Conservation (phyloP, 2,797 vertebrate genomes). For the Sphaeramia orbicularis region DNA sequence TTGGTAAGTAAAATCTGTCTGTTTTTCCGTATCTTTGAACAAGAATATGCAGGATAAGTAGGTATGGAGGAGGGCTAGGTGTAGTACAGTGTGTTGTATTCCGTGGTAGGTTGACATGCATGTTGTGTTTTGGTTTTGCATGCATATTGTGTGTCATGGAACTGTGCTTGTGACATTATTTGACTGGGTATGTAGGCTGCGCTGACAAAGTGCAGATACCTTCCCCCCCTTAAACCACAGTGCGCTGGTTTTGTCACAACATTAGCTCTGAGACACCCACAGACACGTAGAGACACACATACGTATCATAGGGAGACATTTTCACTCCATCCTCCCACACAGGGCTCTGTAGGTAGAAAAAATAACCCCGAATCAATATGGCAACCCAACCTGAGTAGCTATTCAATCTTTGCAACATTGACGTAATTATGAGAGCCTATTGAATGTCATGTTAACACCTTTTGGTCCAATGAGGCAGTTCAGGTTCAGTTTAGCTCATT, state of each 20-base stretch:
- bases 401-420: constrained; percentile 48
- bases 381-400: constrained; percentile 32
- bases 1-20: background rate
- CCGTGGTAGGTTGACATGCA: background rate
- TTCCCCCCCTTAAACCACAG: constrained; percentile 61
- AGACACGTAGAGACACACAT: constrained; percentile 21
- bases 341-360: constrained; percentile 24
- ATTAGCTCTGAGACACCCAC: constrained; percentile 53
- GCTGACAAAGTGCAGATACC: constrained; percentile 50
- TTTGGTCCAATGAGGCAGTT: background rate
- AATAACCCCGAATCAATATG: constrained; percentile 36
- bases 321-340: constrained; percentile 49
- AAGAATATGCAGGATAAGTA: background rate
- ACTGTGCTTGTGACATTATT: constrained; percentile 4
- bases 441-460: constrained; percentile 52
- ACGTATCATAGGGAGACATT: constrained; percentile 19
- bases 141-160: constrained; percentile 20
- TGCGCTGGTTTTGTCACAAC: constrained; percentile 62
- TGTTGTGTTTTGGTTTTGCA: constrained; percentile 19
- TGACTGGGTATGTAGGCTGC: constrained; percentile 3
- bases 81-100: background rate
- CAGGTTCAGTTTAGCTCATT: background rate
- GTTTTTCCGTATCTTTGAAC: background rate
- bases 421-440: constrained; percentile 41
- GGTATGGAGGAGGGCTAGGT: background rate